Conservation (phyloP, 2,888 invertebrate genomes). For the Phymatocera aterrima region DNA sequence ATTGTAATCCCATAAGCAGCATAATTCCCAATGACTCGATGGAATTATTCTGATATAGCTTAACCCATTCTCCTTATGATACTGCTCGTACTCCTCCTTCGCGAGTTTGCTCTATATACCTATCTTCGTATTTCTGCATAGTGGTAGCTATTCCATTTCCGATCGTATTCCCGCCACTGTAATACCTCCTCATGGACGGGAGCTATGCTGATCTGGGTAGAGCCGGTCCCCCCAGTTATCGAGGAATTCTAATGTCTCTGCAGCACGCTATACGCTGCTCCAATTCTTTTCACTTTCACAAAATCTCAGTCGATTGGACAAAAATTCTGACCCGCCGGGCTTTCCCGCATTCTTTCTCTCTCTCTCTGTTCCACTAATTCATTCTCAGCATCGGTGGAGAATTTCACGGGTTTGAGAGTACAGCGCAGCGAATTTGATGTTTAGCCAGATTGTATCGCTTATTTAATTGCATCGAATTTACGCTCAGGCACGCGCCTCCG, state of each 20-base stretch:
- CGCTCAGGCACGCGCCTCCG: constrained; percentile 64
- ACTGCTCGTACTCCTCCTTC: background rate
- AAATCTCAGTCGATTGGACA: no score
- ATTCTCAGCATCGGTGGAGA: no score
- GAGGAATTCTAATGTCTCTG: no score
- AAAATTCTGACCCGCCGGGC: no score
- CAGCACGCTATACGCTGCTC: no score
- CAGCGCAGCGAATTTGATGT: background rate
- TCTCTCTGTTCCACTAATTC: no score
- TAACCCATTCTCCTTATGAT: background rate
- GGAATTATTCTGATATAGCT: constrained; percentile 66
- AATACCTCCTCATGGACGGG: constrained; percentile 3
- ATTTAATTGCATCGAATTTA: constrained; percentile 68
- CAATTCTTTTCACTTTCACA: no score
- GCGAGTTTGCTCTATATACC: background rate
- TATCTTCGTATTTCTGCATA: no score
- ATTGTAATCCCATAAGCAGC: constrained; percentile 71
- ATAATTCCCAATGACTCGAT: constrained; percentile 70
- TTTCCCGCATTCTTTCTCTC: no score
- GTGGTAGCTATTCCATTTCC: background rate
- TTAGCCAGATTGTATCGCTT: constrained; percentile 37
- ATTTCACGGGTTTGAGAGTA: background rate
- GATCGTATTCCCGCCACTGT: constrained; percentile 7
- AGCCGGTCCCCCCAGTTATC: background rate
- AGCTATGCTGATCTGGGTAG: background rate